Evolutionary conservation across 2,113 vertebrate species (phyloP).

Genomic region (Carlito syrichta): DNA sequence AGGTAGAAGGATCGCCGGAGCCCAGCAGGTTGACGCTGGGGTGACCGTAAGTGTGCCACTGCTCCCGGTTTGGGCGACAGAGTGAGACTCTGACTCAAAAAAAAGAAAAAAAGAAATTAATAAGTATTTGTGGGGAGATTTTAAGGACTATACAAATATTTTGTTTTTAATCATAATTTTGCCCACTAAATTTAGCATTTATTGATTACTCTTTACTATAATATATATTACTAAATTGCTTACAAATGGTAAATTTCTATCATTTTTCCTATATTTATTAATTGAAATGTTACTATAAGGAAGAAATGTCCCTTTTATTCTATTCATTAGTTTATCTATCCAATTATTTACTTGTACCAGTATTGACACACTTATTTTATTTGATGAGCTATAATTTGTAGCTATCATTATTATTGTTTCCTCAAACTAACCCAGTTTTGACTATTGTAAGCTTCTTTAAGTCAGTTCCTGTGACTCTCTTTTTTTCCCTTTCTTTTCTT

Average conservation of each 20-base stretch:
- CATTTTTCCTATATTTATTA: not conserved
- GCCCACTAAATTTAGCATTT: not conserved
- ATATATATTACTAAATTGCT: not conserved
- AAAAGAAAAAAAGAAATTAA: no score
- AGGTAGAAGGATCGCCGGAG: no score
- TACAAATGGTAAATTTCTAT: not conserved
- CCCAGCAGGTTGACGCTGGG: no score
- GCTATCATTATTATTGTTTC: not conserved
- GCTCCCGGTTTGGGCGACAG: no score
- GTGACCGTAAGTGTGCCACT: no score
- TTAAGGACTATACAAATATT: not conserved
- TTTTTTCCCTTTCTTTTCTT: not conserved
- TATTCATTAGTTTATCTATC: not conserved
- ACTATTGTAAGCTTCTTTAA: not conserved
- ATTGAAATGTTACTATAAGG: not conserved
- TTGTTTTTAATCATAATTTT: not conserved
- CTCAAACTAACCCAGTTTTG: not conserved
- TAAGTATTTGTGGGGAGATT: not conserved
- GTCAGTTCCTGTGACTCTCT: not conserved
- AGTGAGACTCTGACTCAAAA: no score
- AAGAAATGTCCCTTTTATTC: not conserved
- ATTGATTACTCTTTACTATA: not conserved
- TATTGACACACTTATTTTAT: not conserved
- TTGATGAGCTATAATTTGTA: not conserved
- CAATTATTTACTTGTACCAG: not conserved